Base-by-base conservation (phyloP, 2,888 invertebrate genomes). In the Timandra comae region DNA sequence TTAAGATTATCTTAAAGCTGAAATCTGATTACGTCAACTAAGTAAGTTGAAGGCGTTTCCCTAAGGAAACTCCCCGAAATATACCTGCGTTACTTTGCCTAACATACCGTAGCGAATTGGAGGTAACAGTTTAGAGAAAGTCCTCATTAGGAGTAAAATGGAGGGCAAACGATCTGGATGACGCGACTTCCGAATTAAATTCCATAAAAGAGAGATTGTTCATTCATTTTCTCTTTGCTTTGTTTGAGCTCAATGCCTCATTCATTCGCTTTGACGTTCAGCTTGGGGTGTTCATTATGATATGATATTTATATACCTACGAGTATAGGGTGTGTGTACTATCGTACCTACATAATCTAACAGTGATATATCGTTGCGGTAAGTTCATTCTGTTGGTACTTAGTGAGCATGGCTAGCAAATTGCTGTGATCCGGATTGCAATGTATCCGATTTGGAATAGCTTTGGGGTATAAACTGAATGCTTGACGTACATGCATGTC, bases 81-180 rank as follows among this genome's bases (percentile, higher is more conserved):
- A 34, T 48, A 39, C 48, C 43, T 52, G 38, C 38, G 41, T 51
- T 49, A 24, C 52, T 58, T 54, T 56, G 52, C 47, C 43, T 51
- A 62, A 63, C 55, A 56, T 50, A 40, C 52, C 57, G 52, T 52
- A 41, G 53, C 48, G 54, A 56, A 58, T 64, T 51, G 54, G 49
- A 51, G 51, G 56, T 59, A 61, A 60, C 57, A 53, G 53, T 50
- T 63, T 56, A 54, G 51, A 46, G 52, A 55, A 51, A 52, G 51
- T 50, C 56, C 50, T 59, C 52, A 49, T 64, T 64, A 58, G 38
- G 44, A 42, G 44, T 44, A 56, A 56, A 62, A 57, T 49, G 53
- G 50, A 49, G 44, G 43, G 56, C 38, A 54, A 60, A 57, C 48
- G 48, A 48, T 51, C 50, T 53, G 38, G 33, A 37, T 53, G 58